These are phyloP conservation scores for Volucella zonaria DNA, from an alignment of 2,888 invertebrate species.

Conservation along the genomic window DNA sequence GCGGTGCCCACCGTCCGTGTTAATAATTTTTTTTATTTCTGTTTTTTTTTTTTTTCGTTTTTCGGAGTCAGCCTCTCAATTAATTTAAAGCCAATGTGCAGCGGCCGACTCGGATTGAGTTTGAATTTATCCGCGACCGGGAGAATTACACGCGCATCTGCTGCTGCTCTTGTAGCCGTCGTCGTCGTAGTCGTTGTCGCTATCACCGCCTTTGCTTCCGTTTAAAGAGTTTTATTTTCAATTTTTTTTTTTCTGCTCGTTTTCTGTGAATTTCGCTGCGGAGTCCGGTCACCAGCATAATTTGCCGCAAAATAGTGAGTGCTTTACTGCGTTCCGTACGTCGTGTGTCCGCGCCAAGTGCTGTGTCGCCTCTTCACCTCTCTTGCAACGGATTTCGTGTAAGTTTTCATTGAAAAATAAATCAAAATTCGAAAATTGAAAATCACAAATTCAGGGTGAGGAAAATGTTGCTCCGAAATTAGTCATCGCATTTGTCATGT, in stretches of 20 bases:
- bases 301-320: neutral
- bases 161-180: constrained; percentile 12
- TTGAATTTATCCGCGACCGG: constrained; percentile 74
- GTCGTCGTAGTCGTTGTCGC: constrained; percentile 6
- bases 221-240: constrained; percentile 2
- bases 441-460: constrained; percentile 25
- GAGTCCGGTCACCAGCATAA: constrained; percentile 4
- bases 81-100: constrained; percentile 75
- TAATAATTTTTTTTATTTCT: no score
- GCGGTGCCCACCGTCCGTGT: neutral
- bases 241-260: constrained; percentile 3
- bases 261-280: neutral
- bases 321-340: neutral
- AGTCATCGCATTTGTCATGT: constrained; percentile 65
- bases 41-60: no score
- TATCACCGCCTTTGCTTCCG: constrained; percentile 8
- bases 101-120: constrained; percentile 74
- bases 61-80: constrained; percentile 27
- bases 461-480: constrained; percentile 58
- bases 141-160: constrained; percentile 63
- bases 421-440: constrained; percentile 33
- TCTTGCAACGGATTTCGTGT: constrained; percentile 57
- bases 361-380: neutral
- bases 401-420: constrained; percentile 54
- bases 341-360: constrained; percentile 9